Conservation (phyloP, 2,797 vertebrate genomes). For the Apogon hyalosoma region DNA sequence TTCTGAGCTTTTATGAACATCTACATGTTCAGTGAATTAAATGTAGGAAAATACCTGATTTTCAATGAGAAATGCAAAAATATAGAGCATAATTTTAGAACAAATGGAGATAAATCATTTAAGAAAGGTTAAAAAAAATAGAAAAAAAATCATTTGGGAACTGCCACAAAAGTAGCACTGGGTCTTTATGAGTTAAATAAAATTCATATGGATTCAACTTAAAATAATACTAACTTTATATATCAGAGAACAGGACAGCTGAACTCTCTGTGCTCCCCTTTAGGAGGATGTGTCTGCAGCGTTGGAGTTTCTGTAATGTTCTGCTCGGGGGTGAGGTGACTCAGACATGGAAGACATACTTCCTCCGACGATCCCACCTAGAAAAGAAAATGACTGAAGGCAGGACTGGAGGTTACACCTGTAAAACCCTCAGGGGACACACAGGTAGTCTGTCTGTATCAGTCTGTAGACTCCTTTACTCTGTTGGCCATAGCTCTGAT, state of each 20-base stretch:
- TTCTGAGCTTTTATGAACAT: background rate
- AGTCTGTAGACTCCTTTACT: background rate
- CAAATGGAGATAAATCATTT: too few relatives aligned
- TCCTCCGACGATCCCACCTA: constrained; percentile 77
- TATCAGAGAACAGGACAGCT: too few relatives aligned
- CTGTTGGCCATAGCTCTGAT: background rate
- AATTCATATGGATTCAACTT: background rate
- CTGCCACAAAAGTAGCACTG: too few relatives aligned
- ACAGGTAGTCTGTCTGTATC: constrained; percentile 60
- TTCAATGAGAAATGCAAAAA: too few relatives aligned
- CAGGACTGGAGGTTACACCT: constrained; percentile 78
- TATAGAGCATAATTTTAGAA: too few relatives aligned
- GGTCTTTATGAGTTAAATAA: too few relatives aligned
- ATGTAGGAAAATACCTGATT: too few relatives aligned
- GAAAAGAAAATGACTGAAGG: constrained; percentile 85
- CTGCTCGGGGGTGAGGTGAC: constrained; percentile 52
- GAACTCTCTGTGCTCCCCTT: constrained; percentile 6
- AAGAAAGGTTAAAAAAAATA: too few relatives aligned
- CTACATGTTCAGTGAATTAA: too few relatives aligned
- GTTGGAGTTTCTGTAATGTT: constrained; percentile 84
- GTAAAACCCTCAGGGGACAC: constrained; percentile 86
- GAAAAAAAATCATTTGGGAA: too few relatives aligned
- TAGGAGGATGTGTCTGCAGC: constrained; percentile 85
- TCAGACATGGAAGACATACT: constrained; percentile 86
- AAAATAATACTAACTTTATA: background rate